phyloP scores from a whole-genome alignment of 92 coral and sea anemone species.

The Scolanthus callimorphus region DNA sequence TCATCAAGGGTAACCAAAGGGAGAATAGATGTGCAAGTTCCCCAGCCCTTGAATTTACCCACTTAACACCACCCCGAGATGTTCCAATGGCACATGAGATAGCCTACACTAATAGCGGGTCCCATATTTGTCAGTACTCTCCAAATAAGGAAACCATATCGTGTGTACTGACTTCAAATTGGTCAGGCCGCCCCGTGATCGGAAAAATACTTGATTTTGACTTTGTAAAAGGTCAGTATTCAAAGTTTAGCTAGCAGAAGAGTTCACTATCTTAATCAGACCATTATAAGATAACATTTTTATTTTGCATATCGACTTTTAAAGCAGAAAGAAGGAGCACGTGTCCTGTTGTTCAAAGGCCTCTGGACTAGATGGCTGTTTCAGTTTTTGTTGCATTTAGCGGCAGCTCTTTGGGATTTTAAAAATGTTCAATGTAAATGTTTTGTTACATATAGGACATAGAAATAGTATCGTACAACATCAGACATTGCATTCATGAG shows the following conservation, averaged over 20 bases:
- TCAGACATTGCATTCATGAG: neutral
- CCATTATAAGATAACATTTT: neutral
- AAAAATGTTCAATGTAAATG: conserved; percentile 2
- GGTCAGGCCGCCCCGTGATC: neutral
- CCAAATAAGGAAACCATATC: neutral
- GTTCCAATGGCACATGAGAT: too few relatives aligned
- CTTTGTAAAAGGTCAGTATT: conserved; percentile 1
- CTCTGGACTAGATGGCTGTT: neutral
- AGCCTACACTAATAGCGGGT: neutral
- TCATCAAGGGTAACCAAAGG: conserved; percentile 10
- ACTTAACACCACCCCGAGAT: too few relatives aligned
- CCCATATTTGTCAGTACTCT: neutral
- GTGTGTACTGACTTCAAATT: neutral
- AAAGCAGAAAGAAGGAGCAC: neutral
- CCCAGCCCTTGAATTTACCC: too few relatives aligned
- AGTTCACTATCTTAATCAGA: neutral
- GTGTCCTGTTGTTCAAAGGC: neutral
- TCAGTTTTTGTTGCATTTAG: neutral
- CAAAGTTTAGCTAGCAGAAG: conserved; percentile 4
- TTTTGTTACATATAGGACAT: neutral
- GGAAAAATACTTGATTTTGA: conserved; percentile 1
- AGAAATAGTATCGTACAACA: neutral
- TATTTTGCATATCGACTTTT: conserved; percentile 1
- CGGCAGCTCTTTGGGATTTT: neutral
- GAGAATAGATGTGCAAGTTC: conserved; percentile 1